Conservation (phyloP, 2,797 vertebrate genomes). For the Thripadectes ignobilis region DNA sequence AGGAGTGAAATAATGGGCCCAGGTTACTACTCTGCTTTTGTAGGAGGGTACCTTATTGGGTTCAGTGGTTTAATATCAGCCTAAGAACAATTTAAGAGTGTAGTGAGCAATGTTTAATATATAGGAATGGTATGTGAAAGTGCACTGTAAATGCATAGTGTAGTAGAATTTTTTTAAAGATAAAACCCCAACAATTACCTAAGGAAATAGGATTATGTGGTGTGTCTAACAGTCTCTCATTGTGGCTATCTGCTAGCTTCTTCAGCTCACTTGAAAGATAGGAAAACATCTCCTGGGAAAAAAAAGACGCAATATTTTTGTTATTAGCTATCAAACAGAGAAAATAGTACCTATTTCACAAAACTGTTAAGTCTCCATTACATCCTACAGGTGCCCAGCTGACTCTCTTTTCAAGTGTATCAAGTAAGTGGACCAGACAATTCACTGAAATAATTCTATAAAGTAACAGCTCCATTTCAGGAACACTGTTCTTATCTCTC, state of each 20-base stretch:
- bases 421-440: not conserved
- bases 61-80: not conserved
- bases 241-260: constrained; percentile 84
- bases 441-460: constrained; percentile 3
- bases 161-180: not conserved
- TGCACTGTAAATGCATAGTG: not conserved
- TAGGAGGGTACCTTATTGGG: not conserved
- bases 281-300: constrained; percentile 88
- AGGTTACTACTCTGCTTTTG: not conserved
- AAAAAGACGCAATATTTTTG: not conserved
- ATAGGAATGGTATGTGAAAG: not conserved
- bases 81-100: not conserved
- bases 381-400: not conserved
- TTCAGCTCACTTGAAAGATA: constrained; percentile 89
- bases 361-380: not conserved
- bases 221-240: constrained; percentile 89
- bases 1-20: not conserved
- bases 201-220: constrained; percentile 95
- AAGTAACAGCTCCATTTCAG: not conserved
- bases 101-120: not conserved
- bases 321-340: constrained; percentile 32
- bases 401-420: not conserved
- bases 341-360: constrained; percentile 17
- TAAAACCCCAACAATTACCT: constrained; percentile 76
- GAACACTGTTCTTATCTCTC: not conserved